Conservation (phyloP, 2,797 vertebrate species). For the Protosalanx chinensis region DNA sequence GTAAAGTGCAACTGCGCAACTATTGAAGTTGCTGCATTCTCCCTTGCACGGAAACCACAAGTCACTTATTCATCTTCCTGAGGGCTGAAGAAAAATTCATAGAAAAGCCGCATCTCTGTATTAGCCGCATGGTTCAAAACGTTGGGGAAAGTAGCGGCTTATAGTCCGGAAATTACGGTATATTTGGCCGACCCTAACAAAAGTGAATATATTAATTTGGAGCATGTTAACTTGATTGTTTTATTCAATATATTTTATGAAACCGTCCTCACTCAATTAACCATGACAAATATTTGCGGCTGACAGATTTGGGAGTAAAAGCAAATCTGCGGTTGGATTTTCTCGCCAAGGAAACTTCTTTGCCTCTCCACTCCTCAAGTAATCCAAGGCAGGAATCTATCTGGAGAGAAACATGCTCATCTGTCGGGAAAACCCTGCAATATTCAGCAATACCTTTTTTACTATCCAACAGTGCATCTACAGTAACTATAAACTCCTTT, state of each 20-base stretch:
- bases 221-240: not conserved
- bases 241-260: not conserved
- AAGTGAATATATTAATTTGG: slow-evolving; percentile 28
- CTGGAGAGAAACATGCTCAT: not conserved
- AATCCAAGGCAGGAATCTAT: slow-evolving; percentile 31
- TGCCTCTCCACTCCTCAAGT: slow-evolving; percentile 89
- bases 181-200: slow-evolving; percentile 18
- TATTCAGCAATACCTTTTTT: slow-evolving; percentile 20
- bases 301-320: slow-evolving; percentile 89
- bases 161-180: too few relatives aligned
- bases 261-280: not conserved
- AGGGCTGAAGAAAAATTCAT: too few relatives aligned
- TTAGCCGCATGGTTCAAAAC: too few relatives aligned
- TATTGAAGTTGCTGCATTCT: too few relatives aligned
- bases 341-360: slow-evolving; percentile 87
- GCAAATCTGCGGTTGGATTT: slow-evolving; percentile 78
- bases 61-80: too few relatives aligned
- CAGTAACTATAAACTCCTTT: slow-evolving; percentile 10
- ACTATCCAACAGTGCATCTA: slow-evolving; percentile 27
- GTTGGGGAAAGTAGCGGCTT: too few relatives aligned
- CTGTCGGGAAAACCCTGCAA: slow-evolving; percentile 28
- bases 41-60: too few relatives aligned
- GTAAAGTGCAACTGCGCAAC: too few relatives aligned
- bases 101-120: too few relatives aligned
- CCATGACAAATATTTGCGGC: slow-evolving; percentile 7